Evolutionary conservation across 2,888 invertebrate species (phyloP).

Genomic region (Eupithecia tripunctaria): DNA sequence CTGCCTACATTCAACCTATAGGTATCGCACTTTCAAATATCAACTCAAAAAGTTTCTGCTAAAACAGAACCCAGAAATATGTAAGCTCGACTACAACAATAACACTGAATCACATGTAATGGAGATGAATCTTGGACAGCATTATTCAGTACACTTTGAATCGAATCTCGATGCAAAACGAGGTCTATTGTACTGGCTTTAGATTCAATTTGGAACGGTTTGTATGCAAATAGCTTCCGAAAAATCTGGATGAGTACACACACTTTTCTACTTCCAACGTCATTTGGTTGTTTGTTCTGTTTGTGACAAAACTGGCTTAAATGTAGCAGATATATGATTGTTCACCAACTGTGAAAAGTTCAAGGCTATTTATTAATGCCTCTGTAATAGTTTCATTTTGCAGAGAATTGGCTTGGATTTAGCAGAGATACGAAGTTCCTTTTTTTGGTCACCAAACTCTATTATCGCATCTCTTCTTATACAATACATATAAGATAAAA

Average conservation of each 20-base stretch:
- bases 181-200: constrained; percentile 4
- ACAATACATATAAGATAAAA: no score
- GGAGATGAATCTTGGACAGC: constrained; percentile 52
- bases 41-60: constrained; percentile 19
- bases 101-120: constrained; percentile 58
- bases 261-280: constrained; percentile 6
- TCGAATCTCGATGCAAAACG: constrained; percentile 13
- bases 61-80: constrained; percentile 38
- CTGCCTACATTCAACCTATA: background rate
- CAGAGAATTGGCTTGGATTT: no score
- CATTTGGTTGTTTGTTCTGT: constrained; percentile 1
- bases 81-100: constrained; percentile 45
- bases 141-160: constrained; percentile 40
- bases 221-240: constrained; percentile 41
- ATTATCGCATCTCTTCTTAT: no score
- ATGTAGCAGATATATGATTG: background rate
- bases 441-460: no score
- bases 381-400: no score
- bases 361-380: no score
- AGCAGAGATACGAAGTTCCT: no score
- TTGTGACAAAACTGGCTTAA: constrained; percentile 8
- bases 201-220: constrained; percentile 13
- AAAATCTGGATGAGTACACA: constrained; percentile 12
- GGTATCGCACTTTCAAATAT: background rate
- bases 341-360: background rate